Conservation (phyloP, 2,797 vertebrate genomes). For the Chromis chromis region DNA sequence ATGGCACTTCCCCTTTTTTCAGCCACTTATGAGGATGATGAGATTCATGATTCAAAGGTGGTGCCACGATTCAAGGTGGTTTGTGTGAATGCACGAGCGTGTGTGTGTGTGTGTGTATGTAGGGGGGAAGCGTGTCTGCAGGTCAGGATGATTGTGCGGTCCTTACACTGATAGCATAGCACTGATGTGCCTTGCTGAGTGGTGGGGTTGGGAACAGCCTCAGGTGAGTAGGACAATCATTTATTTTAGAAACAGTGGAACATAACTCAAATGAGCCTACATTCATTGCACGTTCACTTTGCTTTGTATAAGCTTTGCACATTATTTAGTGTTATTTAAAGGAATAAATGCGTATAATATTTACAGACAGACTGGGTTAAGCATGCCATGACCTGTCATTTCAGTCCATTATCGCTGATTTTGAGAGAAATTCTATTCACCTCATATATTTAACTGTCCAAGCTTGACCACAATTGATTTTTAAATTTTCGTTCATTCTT, state of each 20-base stretch:
- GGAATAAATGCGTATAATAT: not conserved
- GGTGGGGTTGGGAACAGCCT: not conserved
- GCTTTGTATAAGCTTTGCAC: not conserved
- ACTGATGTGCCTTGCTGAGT: not conserved
- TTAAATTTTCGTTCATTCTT: too few relatives aligned
- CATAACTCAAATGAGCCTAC: too few relatives aligned
- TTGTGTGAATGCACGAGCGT: slow-evolving; percentile 29
- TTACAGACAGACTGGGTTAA: not conserved
- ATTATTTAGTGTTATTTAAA: not conserved
- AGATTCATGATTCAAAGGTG: slow-evolving; percentile 36
- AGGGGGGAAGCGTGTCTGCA: not conserved
- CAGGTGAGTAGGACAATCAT: not conserved
- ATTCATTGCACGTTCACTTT: not conserved
- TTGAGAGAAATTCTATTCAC: not conserved
- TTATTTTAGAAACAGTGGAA: not conserved
- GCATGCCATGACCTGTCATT: not conserved
- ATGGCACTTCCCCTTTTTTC: slow-evolving; percentile 51
- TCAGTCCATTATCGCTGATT: not conserved
- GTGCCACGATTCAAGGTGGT: slow-evolving; percentile 55
- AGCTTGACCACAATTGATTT: not conserved
- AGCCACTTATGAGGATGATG: slow-evolving; percentile 67
- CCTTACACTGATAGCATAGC: not conserved
- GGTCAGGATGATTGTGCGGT: slow-evolving; percentile 23
- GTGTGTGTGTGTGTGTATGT: slow-evolving; percentile 14
- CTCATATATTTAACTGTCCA: not conserved